Evolutionary conservation across 2,113 vertebrate genomes (phyloP).

Genomic region (Pterocles gutturalis): DNA sequence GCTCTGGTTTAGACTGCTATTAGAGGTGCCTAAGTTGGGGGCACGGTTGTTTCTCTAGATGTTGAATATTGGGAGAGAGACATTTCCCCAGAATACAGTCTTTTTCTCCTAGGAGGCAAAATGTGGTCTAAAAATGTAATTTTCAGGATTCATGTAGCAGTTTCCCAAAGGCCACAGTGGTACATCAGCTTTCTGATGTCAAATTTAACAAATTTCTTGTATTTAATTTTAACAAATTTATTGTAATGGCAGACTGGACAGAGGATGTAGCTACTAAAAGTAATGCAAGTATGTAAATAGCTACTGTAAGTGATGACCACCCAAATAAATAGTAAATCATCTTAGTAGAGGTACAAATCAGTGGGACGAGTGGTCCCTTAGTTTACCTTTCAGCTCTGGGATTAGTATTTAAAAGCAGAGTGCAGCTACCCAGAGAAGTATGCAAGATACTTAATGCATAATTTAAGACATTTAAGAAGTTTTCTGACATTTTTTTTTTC

Average conservation of each 20-base stretch:
- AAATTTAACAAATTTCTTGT: background rate
- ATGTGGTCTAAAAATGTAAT: background rate
- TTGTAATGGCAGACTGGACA: background rate
- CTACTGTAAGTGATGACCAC: background rate
- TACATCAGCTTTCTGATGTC: background rate
- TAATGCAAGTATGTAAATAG: background rate
- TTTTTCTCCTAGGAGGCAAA: background rate
- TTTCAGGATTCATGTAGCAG: background rate
- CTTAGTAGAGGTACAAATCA: background rate
- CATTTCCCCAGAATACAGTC: background rate
- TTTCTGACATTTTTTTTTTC: background rate
- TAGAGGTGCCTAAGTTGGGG: background rate
- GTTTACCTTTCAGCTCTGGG: background rate
- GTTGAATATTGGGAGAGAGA: background rate
- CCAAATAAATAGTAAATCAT: background rate
- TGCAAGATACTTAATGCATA: fast-evolving
- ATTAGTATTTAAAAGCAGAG: background rate
- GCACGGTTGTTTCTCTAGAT: background rate
- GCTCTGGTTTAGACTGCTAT: background rate
- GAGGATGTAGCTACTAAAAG: background rate
- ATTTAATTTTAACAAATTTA: background rate
- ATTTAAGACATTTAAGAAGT: fast-evolving
- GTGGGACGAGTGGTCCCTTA: background rate
- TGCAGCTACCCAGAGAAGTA: background rate
- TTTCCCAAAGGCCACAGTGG: fast-evolving